phyloP scores from a whole-genome alignment of 2,113 vertebrate species.

The Pelvicachromis taeniatus region DNA sequence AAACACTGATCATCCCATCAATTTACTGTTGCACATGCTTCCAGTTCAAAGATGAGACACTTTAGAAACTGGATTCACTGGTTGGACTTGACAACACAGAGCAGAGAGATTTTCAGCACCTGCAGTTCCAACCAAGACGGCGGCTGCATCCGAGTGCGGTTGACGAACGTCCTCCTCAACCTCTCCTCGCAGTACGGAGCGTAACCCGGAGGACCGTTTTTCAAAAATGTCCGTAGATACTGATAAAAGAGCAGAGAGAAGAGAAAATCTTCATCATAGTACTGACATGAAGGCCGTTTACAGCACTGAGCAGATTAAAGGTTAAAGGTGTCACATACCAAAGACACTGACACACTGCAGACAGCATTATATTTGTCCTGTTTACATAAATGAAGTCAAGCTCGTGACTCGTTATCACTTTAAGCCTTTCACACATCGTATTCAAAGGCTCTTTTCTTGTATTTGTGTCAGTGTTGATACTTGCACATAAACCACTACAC shows the following conservation, averaged over 20 bases:
- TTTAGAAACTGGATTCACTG: neutral
- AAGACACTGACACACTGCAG: neutral
- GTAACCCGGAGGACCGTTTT: constrained; percentile 86
- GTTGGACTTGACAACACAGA: neutral
- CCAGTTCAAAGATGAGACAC: neutral
- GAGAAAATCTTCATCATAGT: neutral
- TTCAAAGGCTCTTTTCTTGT: too few species aligned
- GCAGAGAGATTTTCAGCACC: constrained; percentile 51
- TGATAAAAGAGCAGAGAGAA: constrained; percentile 32
- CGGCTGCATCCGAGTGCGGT: constrained; percentile 90
- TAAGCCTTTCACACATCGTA: too few species aligned
- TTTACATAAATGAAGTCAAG: neutral
- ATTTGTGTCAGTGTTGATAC: too few species aligned
- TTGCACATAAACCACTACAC: too few species aligned
- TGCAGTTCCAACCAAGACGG: constrained; percentile 97
- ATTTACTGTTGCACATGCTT: neutral
- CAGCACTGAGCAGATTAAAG: neutral
- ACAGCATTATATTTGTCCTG: neutral
- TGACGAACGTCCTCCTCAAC: constrained; percentile 88
- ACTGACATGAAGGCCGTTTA: neutral
- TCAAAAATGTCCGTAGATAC: constrained; percentile 93
- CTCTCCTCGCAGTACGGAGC: constrained; percentile 97
- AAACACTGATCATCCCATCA: fast-evolving
- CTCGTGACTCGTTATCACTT: neutral
- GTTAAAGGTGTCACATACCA: neutral